Conservation (phyloP, 1,140 invertebrate species). For the Anoplolepis gracilipes region DNA sequence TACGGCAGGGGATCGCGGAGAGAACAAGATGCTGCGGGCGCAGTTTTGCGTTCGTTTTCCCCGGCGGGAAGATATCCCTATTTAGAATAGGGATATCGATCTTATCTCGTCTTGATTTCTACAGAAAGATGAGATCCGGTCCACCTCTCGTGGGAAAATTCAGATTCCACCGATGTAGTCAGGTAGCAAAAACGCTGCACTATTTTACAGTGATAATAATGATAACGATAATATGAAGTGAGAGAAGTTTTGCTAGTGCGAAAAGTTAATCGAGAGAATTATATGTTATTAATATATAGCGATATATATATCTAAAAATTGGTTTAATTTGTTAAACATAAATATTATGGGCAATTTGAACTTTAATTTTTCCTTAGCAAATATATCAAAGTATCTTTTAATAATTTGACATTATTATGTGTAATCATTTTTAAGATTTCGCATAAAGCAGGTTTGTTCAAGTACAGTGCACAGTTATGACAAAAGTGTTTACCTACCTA, state of each 20-base stretch:
- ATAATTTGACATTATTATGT: no score
- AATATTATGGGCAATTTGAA: background rate
- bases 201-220: slow-evolving; percentile 5
- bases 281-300: no score
- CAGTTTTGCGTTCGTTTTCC: background rate
- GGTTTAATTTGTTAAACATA: no score
- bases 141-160: slow-evolving; percentile 12
- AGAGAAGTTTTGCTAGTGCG: background rate
- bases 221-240: background rate
- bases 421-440: no score
- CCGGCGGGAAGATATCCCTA: background rate
- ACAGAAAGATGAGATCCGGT: background rate
- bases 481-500: no score
- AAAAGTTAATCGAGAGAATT: background rate
- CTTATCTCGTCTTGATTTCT: background rate
- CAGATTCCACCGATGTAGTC: slow-evolving; percentile 30
- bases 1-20: slow-evolving; percentile 14
- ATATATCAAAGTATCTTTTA: no score
- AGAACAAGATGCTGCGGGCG: slow-evolving; percentile 16
- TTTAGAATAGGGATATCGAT: slow-evolving; percentile 49
- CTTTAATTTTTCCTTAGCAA: no score
- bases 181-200: slow-evolving; percentile 19
- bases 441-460: no score
- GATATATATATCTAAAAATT: no score
- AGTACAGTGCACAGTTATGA: no score